These are phyloP conservation scores for Tenualosa ilisha DNA, from an alignment of 2,797 vertebrate species.

Conservation along the genomic window DNA sequence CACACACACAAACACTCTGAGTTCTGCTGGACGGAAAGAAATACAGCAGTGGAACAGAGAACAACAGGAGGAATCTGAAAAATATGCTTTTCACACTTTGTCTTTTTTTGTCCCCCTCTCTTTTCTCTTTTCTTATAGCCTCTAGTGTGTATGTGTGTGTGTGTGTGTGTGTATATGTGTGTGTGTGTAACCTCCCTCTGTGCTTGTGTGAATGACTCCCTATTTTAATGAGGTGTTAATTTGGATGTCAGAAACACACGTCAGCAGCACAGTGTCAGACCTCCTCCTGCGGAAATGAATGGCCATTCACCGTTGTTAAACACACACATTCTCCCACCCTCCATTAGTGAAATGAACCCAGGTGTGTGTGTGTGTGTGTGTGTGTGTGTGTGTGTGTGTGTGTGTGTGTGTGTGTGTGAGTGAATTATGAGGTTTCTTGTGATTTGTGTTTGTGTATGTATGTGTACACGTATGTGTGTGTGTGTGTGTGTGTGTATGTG, in stretches of 20 bases:
- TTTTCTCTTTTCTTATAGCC: not conserved
- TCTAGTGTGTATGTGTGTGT: not conserved
- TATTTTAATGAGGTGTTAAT: slow-evolving; percentile 69
- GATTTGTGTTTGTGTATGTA: too few relatives aligned
- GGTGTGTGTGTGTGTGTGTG: not conserved
- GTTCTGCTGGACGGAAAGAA: too few relatives aligned
- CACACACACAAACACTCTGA: too few relatives aligned
- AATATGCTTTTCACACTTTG: not conserved
- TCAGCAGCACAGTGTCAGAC: slow-evolving; percentile 60
- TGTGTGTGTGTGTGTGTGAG: too few relatives aligned
- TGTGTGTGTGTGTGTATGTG: too few relatives aligned
- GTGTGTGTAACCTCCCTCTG: not conserved
- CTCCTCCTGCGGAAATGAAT: not conserved
- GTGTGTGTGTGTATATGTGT: not conserved
- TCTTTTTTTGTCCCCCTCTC: not conserved
- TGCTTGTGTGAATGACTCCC: slow-evolving; percentile 23
- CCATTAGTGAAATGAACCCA: not conserved
- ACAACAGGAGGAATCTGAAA: too few relatives aligned
- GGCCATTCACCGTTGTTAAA: not conserved
- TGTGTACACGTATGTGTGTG: too few relatives aligned
- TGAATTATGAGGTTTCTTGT: too few relatives aligned
- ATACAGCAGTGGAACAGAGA: too few relatives aligned
- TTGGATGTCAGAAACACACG: slow-evolving; percentile 61
- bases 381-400: too few relatives aligned
- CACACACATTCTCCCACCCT: not conserved